Evolutionary conservation across 2,113 vertebrate genomes (phyloP).

Genomic region (Girardinichthys multiradiatus): DNA sequence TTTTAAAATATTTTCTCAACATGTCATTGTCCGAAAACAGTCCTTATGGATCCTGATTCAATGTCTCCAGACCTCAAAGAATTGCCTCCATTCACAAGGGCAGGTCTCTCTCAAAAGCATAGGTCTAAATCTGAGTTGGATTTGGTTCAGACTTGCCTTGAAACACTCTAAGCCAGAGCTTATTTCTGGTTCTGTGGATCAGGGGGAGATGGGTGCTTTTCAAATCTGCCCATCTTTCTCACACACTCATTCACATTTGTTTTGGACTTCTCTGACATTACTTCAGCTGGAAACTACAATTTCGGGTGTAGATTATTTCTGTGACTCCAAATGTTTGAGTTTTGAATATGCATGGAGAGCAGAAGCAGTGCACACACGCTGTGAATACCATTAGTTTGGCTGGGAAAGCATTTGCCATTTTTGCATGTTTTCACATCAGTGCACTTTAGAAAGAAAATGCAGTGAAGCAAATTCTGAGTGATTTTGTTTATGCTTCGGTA

Average conservation of each 20-base stretch:
- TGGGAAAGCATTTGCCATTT: slow-evolving; percentile 48
- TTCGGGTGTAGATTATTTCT: slow-evolving; percentile 5
- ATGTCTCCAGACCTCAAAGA: slow-evolving; percentile 32
- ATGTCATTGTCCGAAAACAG: neutral
- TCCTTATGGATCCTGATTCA: neutral
- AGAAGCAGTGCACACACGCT: slow-evolving; percentile 2
- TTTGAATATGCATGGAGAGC: slow-evolving; percentile 14
- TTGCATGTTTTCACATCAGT: slow-evolving; percentile 47
- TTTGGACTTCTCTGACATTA: slow-evolving; percentile 26
- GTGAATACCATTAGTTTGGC: neutral
- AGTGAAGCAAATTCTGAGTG: slow-evolving; percentile 17
- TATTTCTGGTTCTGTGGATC: slow-evolving; percentile 45
- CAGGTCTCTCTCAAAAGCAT: slow-evolving; percentile 29
- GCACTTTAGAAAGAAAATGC: slow-evolving; percentile 18
- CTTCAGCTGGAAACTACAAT: slow-evolving; percentile 7
- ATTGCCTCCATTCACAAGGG: slow-evolving; percentile 35
- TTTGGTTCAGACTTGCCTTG: slow-evolving; percentile 51
- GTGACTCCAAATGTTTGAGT: slow-evolving; percentile 12
- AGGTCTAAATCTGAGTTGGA: slow-evolving; percentile 47
- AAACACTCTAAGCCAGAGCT: slow-evolving; percentile 56
- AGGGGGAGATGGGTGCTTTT: slow-evolving; percentile 36
- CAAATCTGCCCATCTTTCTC: slow-evolving; percentile 67
- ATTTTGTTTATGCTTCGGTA: slow-evolving; percentile 27
- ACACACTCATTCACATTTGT: slow-evolving; percentile 53
- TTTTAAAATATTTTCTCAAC: too few relatives aligned